Conservation (phyloP, 1,140 invertebrate genomes). For the Drosophila miranda region DNA sequence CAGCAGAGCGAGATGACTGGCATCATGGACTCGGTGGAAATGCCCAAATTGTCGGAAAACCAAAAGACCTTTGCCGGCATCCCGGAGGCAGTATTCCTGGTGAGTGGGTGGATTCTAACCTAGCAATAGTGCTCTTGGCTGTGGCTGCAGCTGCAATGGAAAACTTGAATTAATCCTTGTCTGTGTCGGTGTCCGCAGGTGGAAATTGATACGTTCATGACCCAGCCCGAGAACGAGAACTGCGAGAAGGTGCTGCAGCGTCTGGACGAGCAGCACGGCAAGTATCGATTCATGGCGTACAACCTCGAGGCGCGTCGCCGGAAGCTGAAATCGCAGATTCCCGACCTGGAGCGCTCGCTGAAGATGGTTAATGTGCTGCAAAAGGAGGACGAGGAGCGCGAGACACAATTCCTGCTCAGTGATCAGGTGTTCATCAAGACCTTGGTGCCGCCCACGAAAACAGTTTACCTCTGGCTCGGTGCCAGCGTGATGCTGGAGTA, state of each 20-base stretch:
- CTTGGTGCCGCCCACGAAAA: conserved; percentile 94
- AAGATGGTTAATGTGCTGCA: conserved; percentile 96
- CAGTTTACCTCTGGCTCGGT: conserved; percentile 98
- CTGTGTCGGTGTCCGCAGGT: conserved; percentile 86
- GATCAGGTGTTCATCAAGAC: conserved; percentile 97
- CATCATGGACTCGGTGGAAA: conserved; percentile 80
- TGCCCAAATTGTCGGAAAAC: conserved; percentile 83
- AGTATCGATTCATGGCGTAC: conserved; percentile 98
- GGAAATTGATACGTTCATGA: conserved; percentile 97
- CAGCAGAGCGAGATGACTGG: conserved; percentile 68
- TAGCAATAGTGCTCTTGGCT: conserved; percentile 23
- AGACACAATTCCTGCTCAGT: conserved; percentile 96
- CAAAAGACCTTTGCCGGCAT: conserved; percentile 91
- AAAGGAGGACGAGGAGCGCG: conserved; percentile 90
- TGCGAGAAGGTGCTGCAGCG: conserved; percentile 92
- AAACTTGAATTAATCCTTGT: conserved; percentile 65
- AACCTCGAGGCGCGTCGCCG: conserved; percentile 92
- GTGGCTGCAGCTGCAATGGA: conserved; percentile 36
- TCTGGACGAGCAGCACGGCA: conserved; percentile 95
- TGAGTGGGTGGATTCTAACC: conserved; percentile 83
- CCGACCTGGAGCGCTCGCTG: conserved; percentile 95
- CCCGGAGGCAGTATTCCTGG: conserved; percentile 91
- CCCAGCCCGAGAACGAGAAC: conserved; percentile 89
- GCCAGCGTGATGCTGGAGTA: conserved; percentile 99
- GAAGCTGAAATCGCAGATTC: conserved; percentile 94